These are phyloP conservation scores for Genyomyrus donnyi DNA, from an alignment of 2,113 vertebrate species.

Conservation along the genomic window DNA sequence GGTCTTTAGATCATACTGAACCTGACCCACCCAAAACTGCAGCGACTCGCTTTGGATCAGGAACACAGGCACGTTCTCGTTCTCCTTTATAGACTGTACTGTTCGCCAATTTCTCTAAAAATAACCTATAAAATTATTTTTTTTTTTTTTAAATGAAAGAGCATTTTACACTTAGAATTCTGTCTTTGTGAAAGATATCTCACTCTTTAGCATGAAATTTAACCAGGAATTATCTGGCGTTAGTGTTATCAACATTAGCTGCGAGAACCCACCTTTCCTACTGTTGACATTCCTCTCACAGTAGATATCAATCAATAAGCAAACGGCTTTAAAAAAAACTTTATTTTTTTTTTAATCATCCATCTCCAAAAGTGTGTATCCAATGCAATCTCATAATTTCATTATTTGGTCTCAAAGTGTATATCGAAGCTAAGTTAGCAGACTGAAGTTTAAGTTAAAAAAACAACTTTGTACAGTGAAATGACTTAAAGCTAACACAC, in stretches of 20 bases:
- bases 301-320: neutral
- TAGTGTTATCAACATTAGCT: neutral
- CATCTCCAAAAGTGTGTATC: neutral
- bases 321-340: neutral
- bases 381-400: neutral
- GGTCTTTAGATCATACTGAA: neutral
- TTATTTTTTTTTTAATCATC: neutral
- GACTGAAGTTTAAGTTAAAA: neutral
- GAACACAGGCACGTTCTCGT: slow-evolving; percentile 34
- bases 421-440: neutral
- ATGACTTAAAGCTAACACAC: neutral
- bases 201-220: neutral
- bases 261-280: neutral
- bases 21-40: neutral
- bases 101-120: neutral
- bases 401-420: neutral
- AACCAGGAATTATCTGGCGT: neutral
- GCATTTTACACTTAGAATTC: neutral
- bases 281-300: neutral
- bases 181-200: no score
- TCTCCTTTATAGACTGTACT: slow-evolving; percentile 40
- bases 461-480: neutral
- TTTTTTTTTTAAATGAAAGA: neutral
- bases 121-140: neutral
- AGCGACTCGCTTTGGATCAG: neutral